A percentile compares a stretch with the other conserved stretches of the same genome.
Conservation (phyloP, 2,888 invertebrate species). For the Pasiphila rectangulata region DNA sequence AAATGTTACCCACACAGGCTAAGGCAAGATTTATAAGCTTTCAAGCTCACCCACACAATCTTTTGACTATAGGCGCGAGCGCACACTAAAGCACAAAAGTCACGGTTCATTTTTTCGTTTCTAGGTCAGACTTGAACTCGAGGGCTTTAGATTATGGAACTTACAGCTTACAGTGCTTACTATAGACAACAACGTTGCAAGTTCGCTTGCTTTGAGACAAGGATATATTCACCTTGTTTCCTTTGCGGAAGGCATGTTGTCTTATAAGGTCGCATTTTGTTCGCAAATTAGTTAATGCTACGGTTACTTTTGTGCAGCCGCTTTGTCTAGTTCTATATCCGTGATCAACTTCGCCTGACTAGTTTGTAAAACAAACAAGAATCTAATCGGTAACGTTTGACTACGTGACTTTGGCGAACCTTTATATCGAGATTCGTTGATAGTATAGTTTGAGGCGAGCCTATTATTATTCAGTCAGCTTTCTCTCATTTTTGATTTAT, state of each 20-base stretch:
- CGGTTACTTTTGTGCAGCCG: neutral
- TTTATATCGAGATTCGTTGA: constrained; percentile 28
- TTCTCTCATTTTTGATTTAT: too few species aligned
- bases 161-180: too few species aligned
- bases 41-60: constrained; percentile 60
- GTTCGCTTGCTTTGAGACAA: neutral
- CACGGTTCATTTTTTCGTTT: constrained; percentile 63
- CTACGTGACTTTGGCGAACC: constrained; percentile 27
- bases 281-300: neutral
- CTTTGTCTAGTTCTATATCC: constrained; percentile 42
- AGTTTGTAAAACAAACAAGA: constrained; percentile 37
- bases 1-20: constrained; percentile 52
- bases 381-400: constrained; percentile 30
- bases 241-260: neutral
- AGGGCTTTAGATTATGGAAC: constrained; percentile 41
- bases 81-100: constrained; percentile 44
- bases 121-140: constrained; percentile 58
- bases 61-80: neutral
- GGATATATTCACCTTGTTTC: neutral
- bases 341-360: constrained; percentile 55
- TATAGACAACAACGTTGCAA: neutral
- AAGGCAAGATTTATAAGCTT: constrained; percentile 67
- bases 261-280: neutral
- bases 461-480: neutral
- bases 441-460: neutral